phyloP scores from a whole-genome alignment of 23 tunicate genomes.

The Styela clava region DNA sequence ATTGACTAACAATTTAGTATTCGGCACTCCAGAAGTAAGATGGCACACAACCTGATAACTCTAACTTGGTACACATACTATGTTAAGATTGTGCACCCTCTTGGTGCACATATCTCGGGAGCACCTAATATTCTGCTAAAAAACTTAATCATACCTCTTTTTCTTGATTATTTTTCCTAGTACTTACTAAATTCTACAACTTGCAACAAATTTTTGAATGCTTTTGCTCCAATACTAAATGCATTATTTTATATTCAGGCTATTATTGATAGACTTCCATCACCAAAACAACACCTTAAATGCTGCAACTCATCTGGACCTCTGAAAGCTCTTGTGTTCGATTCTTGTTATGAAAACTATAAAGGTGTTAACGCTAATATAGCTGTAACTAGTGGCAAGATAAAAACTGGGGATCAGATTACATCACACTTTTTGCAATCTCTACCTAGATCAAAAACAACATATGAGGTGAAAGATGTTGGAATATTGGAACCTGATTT shows the following conservation, averaged over 20 bases:
- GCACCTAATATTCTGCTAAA: background rate
- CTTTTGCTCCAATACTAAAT: too few species aligned
- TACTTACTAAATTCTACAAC: too few species aligned
- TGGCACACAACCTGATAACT: too few species aligned
- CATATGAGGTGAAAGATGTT: slow-evolving; percentile 70
- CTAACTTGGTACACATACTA: too few species aligned
- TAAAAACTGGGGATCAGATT: slow-evolving; percentile 57
- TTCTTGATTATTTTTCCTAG: background rate
- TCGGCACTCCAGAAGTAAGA: too few species aligned
- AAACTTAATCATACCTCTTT: background rate
- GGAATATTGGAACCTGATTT: slow-evolving; percentile 58
- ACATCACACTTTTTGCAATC: slow-evolving; percentile 36
- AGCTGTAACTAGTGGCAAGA: slow-evolving; percentile 32
- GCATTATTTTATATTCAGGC: slow-evolving; percentile 17
- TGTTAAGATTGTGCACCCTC: too few species aligned
- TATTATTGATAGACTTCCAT: slow-evolving; percentile 57
- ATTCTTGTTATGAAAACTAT: slow-evolving; percentile 61
- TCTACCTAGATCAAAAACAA: slow-evolving; percentile 32
- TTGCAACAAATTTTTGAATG: too few species aligned
- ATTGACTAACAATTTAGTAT: background rate
- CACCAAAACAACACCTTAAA: slow-evolving; percentile 33
- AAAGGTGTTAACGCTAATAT: slow-evolving; percentile 71
- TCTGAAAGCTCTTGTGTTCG: slow-evolving; percentile 69
- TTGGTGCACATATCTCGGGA: too few species aligned
- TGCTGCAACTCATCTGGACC: slow-evolving; percentile 2